Evolutionary conservation across 2,888 invertebrate genomes (phyloP), one percentile per base, ranked within the genome.

Genomic region (Pterostichus madidus): DNA sequence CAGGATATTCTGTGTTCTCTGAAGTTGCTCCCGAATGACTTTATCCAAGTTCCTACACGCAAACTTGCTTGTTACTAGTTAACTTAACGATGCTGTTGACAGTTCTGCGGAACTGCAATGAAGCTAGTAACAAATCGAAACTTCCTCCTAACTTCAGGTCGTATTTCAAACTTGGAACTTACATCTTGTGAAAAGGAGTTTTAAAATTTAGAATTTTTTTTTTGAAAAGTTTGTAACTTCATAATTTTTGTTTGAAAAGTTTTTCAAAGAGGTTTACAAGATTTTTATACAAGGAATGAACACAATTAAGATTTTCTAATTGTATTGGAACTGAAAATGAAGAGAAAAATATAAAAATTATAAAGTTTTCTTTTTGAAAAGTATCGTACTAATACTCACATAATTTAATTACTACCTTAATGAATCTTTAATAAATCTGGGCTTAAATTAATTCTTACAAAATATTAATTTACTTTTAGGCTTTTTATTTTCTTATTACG

Each of bases 11-110:
- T 24, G 3, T 39, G 8, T 39, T 39, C 39, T 8, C 7, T 8
- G 8, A 35, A 39, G 39, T 39, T 39, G 24, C 1, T 24, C 3
- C 3, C 24, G 3, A 24, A 39, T n/a, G n/a, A n/a, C n/a, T n/a
- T n/a, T n/a, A n/a, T n/a, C n/a, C 39, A 39, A 3, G 8, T 8
- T 3, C 6, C 39, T 64, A n/a, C 35, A 59, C 64, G n/a, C 39
- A 13, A 64, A 32, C 10, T 44, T 5, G 17, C 8, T 35, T 68
- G 15, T 8, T 68, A 15, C 15, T 71, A 46, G 68, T 39, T 71
- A 71, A 71, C 39, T 71, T 71, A 44, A 71, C n/a, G 44, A 8
- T 17, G 13, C 13, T 71, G 46, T 71, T 46, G 44, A 71, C 68
- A 71, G 68, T 71, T 71, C 17, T 71, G 17, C 39, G 17, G 39